Conservation (phyloP, 2,888 invertebrate species). For the Hypercompe scribonia region DNA sequence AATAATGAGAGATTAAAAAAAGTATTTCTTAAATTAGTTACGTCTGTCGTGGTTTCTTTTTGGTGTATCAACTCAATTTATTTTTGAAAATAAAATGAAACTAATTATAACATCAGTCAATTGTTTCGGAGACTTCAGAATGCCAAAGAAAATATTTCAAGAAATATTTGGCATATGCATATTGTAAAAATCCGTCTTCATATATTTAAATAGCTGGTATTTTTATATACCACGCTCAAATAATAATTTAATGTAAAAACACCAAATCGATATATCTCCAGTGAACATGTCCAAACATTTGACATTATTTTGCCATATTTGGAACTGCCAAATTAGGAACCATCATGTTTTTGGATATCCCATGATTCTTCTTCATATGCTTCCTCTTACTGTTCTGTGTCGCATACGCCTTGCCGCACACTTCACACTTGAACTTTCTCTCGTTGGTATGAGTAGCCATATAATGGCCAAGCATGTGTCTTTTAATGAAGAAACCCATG, state of each 20-base stretch:
- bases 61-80: too few species aligned
- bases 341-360: conserved; percentile 52
- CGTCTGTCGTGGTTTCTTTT: too few species aligned
- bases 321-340: conserved; percentile 22
- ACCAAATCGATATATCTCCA: background rate
- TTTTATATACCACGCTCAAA: background rate
- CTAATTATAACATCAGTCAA: background rate
- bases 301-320: conserved; percentile 33
- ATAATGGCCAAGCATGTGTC: conserved; percentile 82
- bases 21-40: too few species aligned
- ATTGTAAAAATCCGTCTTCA: background rate
- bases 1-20: too few species aligned
- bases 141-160: background rate
- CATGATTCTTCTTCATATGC: conserved; percentile 81
- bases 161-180: background rate
- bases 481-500: conserved; percentile 80
- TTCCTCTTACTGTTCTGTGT: conserved; percentile 78
- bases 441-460: conserved; percentile 83
- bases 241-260: background rate
- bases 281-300: background rate
- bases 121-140: background rate
- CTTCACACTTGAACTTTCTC: conserved; percentile 86
- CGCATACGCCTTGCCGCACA: conserved; percentile 86
- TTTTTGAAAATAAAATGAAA: background rate
- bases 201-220: background rate